Evolutionary conservation across 2,797 vertebrate species (phyloP), one percentile per base, ranked within the genome.

Genomic region (Poecilia picta): DNA sequence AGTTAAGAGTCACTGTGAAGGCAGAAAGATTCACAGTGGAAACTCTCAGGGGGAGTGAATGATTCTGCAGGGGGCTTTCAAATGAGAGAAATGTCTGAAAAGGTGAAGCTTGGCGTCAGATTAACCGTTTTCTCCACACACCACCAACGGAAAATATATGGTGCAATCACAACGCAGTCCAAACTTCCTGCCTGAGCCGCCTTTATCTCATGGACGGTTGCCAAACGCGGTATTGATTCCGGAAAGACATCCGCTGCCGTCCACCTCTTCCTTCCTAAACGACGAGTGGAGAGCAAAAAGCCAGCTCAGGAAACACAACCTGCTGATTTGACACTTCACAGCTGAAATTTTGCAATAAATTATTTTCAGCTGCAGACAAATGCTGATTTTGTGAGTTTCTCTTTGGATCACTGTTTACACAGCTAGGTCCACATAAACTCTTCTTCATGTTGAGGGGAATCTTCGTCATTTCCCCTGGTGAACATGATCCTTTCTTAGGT

Each of bases 161-260:
- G 39, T 25, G 18, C 71, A 77, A 85, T 39, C 62, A 73, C 85
- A 85, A 78, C 57, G 74, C 62, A 84, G 74, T 57, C n/a, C 83
- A 80, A 85, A 81, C 79, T 82, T 82, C 75, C 85, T 76, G 81
- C 86, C 73, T 85, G 71, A 55, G 39, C 79, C 74, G 75, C 82
- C 82, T 87, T 83, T 75, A 57, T 84, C 33, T 16, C 77, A 83
- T 46, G 20, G 25, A 86, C 74, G 46, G 83, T 82, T 86, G 87
- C 47, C 77, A 86, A 82, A 74, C 74, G 80, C 43, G 57, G 72
- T 71, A 51, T 86, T 80, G 71, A 82, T 81, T 86, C 75, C 53
- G 75, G 80, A 76, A 82, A 1, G 3, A 45, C 28, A 5, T 79
- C 80, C 73, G 64, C 74, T 64, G 72, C 55, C 15, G 18, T 47